phyloP scores from a whole-genome alignment of 1,140 invertebrate species.

The Drosophila tristis region DNA sequence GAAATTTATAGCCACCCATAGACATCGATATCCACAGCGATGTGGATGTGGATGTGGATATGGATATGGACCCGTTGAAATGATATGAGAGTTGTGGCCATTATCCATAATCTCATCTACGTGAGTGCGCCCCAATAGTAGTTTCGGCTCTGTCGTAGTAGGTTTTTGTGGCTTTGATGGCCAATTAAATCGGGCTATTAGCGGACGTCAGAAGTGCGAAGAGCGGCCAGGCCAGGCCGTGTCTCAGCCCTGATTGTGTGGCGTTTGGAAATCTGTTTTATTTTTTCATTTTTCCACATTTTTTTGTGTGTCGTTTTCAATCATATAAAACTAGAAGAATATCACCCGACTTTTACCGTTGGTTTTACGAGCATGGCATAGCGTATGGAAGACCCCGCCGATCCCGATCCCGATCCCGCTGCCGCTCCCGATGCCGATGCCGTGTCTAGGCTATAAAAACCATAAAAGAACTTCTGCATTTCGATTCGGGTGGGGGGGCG shows the following conservation, averaged over 20 bases:
- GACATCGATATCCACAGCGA: slow-evolving; percentile 40
- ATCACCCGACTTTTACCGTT: slow-evolving; percentile 41
- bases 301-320: slow-evolving; percentile 43
- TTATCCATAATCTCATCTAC: slow-evolving; percentile 54
- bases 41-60: slow-evolving; percentile 52
- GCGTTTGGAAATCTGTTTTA: slow-evolving; percentile 65
- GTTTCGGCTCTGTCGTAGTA: slow-evolving; percentile 23
- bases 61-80: slow-evolving; percentile 69
- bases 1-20: slow-evolving; percentile 76
- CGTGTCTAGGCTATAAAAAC: slow-evolving; percentile 40
- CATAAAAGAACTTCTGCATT: slow-evolving; percentile 56
- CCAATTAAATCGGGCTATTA: slow-evolving; percentile 80
- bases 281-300: slow-evolving; percentile 6
- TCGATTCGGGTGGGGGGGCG: background rate
- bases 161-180: slow-evolving; percentile 57
- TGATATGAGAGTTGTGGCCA: slow-evolving; percentile 55
- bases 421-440: slow-evolving; percentile 8
- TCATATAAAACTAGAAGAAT: slow-evolving; percentile 47
- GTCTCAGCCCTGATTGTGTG: slow-evolving; percentile 41
- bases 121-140: slow-evolving; percentile 21
- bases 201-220: slow-evolving; percentile 57
- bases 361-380: slow-evolving; percentile 35
- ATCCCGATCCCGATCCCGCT: slow-evolving; percentile 11
- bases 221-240: slow-evolving; percentile 19
- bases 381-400: background rate